A percentile compares a stretch with the other conserved stretches of the same genome.
Evolutionary conservation across 1,140 invertebrate genomes (phyloP).

Genomic region (Wiebesia pumilae): DNA sequence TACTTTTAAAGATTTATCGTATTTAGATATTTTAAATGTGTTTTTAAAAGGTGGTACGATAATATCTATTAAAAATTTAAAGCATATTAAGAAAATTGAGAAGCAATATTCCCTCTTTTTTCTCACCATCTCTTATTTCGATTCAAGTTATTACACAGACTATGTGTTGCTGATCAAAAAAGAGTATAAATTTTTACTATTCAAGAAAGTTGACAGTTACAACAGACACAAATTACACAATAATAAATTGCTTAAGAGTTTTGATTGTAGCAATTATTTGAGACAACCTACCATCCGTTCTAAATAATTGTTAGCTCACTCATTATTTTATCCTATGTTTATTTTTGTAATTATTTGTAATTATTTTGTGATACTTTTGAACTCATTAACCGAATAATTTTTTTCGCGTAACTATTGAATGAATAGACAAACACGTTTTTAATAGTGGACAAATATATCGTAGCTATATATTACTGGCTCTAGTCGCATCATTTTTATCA

Average conservation of each 20-base stretch:
- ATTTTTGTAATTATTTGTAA: not conserved
- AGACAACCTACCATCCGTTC: not conserved
- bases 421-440: not conserved
- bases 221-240: too few species aligned
- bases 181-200: conserved; percentile 11
- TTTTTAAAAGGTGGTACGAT: not conserved
- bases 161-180: not conserved
- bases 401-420: not conserved
- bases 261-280: not conserved
- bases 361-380: not conserved
- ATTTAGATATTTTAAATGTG: not conserved
- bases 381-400: not conserved
- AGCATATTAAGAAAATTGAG: not conserved
- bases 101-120: not conserved
- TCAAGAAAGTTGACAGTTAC: conserved; percentile 15
- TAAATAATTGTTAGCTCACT: not conserved
- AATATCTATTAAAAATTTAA: not conserved
- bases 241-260: conserved; percentile 15
- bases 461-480: not conserved
- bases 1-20: too few species aligned
- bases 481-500: too few species aligned
- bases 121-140: not conserved
- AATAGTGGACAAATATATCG: not conserved
- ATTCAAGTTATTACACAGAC: not conserved
- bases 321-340: not conserved